phyloP scores from a whole-genome alignment of 2,113 vertebrate species.

The Psilopsiagon aurifrons region DNA sequence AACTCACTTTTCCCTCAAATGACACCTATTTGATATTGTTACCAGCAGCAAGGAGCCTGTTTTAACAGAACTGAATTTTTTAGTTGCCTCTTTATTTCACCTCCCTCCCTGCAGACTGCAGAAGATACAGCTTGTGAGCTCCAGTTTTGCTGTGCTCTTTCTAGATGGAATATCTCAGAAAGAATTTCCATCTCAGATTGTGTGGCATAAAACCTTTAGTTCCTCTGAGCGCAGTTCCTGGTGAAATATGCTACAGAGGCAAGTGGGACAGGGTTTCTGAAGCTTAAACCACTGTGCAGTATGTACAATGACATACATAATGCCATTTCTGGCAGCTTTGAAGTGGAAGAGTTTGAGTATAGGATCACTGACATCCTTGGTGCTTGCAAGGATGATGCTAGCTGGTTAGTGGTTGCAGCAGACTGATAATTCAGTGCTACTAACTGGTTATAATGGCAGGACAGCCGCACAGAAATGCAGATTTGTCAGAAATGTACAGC shows the following conservation, averaged over 20 bases:
- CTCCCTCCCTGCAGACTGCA: neutral
- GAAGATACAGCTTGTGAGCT: neutral
- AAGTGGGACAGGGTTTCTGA: neutral
- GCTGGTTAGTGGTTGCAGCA: neutral
- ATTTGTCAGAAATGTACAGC: neutral
- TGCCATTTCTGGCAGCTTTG: neutral
- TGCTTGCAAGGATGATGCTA: neutral
- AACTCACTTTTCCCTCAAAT: constrained; percentile 6
- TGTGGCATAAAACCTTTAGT: neutral
- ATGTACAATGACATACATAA: neutral
- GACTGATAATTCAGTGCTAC: neutral
- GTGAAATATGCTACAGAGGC: neutral
- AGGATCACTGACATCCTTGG: neutral
- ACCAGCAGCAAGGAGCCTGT: neutral
- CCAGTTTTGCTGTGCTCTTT: neutral
- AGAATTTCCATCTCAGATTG: neutral
- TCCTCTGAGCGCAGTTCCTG: neutral
- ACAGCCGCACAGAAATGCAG: neutral
- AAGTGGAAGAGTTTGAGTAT: neutral
- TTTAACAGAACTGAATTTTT: neutral
- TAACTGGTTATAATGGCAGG: neutral
- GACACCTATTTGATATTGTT: neutral
- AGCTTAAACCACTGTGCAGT: neutral
- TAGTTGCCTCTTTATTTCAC: neutral
- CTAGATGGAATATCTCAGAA: neutral